Conservation (phyloP, 2,797 vertebrate genomes). For the Phaenicophaeus curvirostris region DNA sequence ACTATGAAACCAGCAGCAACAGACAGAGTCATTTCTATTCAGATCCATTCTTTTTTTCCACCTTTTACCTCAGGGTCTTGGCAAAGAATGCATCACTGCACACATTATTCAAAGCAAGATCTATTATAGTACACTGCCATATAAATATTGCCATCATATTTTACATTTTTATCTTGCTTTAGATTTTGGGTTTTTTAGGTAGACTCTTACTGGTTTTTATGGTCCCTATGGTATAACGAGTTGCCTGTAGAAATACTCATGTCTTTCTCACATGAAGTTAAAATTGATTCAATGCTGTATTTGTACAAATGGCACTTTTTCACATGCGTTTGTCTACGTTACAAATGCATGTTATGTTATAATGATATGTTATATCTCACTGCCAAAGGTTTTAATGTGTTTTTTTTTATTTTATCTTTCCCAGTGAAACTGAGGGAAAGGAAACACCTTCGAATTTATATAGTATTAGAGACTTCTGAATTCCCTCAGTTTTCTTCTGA, state of each 20-base stretch:
- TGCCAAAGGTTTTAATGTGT: fast-evolving
- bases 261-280: conserved; percentile 17
- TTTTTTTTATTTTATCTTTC: neutral
- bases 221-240: neutral
- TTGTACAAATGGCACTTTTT: conserved; percentile 21
- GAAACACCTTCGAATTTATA: neutral
- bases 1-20: neutral
- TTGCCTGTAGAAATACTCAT: neutral
- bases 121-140: neutral
- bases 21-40: neutral
- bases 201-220: neutral
- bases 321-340: neutral
- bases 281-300: conserved; percentile 23
- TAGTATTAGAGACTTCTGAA: neutral
- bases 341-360: neutral
- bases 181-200: too few species aligned
- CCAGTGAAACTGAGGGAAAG: neutral
- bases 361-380: neutral
- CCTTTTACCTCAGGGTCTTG: neutral
- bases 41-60: neutral
- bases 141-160: neutral
- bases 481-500: neutral
- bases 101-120: conserved; percentile 19
- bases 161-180: neutral
- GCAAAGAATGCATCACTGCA: neutral